Base-by-base conservation (phyloP, 2,113 vertebrate species). In the Cinclus cinclus region DNA sequence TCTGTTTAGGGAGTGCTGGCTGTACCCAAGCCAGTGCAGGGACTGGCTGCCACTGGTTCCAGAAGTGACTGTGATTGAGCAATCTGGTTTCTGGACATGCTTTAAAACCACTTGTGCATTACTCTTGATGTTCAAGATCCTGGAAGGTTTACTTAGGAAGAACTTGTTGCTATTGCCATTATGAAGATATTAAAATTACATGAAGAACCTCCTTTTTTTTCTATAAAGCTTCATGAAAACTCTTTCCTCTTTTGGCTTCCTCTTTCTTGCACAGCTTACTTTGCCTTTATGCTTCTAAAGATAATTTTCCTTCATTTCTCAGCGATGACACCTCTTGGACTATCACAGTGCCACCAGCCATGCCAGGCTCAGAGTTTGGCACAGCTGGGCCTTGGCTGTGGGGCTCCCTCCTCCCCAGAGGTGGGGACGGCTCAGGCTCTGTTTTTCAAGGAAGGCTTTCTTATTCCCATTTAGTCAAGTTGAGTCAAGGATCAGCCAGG, bases 101-200 rank as follows among this genome's bases (percentile, higher is more conserved):
- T 95, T 93, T 81, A 79, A 93, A 95, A 87, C 39, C 28, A 49
- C 60, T 64, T 44, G 37, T 83, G 74, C 74, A 65, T 73, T 74
- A 86, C 47, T 80, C 16, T 28, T 49, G 37, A 81, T 71, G 44
- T 31, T 90, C 46, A 69, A 64, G 70, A 90, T 62, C n/a, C 55
- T 68, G 33, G 13, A 41, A 80, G 50, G 15, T 50, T 90, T 77
- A 62, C 42, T 83, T 71, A 52, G 56, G 75, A 69, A 82, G 52
- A 71, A 50, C 17, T 71, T 76, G 70, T 15, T 91, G 59, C 41
- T 52, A 70, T 41, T 58, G 47, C 58, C 39, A 83, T 63, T 83
- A 83, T 65, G 59, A 90, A 79, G 64, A 77, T 33, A 82, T 3
- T 84, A 86, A 91, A 95, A 78, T 52, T 64, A 64, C 28, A 47